Evolutionary conservation across 2,888 invertebrate species (phyloP).

Genomic region (Timema podura): DNA sequence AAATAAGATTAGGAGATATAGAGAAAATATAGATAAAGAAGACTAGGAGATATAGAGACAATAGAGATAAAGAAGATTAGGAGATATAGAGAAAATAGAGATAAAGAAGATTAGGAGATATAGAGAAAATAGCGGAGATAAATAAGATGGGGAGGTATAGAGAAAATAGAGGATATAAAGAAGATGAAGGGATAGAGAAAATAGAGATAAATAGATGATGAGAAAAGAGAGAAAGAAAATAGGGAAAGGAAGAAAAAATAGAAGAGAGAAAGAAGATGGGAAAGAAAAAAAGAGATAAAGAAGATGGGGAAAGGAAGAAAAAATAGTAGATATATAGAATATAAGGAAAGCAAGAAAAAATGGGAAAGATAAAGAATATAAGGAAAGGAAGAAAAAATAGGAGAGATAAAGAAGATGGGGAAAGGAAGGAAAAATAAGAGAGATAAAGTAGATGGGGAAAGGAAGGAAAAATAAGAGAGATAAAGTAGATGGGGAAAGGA

Average conservation of each 20-base stretch:
- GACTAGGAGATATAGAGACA: conserved; percentile 11
- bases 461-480: neutral
- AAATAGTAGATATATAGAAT: neutral
- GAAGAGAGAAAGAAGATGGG: neutral
- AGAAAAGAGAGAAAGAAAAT: neutral
- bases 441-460: neutral
- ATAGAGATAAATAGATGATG: neutral
- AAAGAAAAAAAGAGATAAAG: neutral
- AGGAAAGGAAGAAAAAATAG: neutral
- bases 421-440: neutral
- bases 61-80: neutral
- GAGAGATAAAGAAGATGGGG: neutral
- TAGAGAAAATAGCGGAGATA: conserved; percentile 14
- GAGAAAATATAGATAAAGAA: conserved; percentile 7
- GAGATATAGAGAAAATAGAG: neutral
- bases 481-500: neutral
- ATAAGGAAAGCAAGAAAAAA: neutral
- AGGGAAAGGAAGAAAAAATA: neutral
- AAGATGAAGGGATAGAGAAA: conserved; percentile 16
- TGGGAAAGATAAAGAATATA: neutral
- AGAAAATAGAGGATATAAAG: conserved; percentile 13
- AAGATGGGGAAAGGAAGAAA: neutral
- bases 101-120: conserved; percentile 6
- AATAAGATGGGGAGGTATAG: conserved; percentile 1
- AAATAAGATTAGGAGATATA: conserved; percentile 6